These are phyloP conservation scores for Pecten maximus DNA, from an alignment of 2,888 invertebrate genomes.

Conservation along the genomic window DNA sequence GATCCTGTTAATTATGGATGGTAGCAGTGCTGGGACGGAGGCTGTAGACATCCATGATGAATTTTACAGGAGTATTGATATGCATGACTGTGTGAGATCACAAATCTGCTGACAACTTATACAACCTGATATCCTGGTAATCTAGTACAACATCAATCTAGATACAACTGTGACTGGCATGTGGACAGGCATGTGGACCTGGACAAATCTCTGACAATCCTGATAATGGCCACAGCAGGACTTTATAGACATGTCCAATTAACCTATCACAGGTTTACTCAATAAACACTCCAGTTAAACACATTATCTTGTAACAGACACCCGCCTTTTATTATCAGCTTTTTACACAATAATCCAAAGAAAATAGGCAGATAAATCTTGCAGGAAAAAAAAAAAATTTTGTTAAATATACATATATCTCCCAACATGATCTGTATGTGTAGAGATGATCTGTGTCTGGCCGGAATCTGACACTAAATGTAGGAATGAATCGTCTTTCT, in stretches of 20 bases:
- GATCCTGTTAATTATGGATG: not conserved
- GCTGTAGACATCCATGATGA: not conserved
- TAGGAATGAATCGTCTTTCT: too few species aligned
- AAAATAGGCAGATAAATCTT: not conserved
- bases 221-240: not conserved
- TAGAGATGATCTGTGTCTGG: too few species aligned
- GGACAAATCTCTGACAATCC: conserved; percentile 1
- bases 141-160: not conserved
- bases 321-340: not conserved
- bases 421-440: too few species aligned
- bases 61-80: not conserved
- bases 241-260: not conserved
- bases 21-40: not conserved
- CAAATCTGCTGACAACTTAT: conserved; percentile 23
- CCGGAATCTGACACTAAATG: too few species aligned
- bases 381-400: not conserved
- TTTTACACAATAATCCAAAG: not conserved
- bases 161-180: not conserved
- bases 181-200: not conserved
- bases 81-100: not conserved
- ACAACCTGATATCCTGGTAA: not conserved
- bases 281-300: not conserved
- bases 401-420: not conserved
- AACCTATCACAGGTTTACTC: not conserved
- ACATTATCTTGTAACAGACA: not conserved